Evolutionary conservation across 2,888 invertebrate species (phyloP).

Genomic region (Drosophila gaucha): DNA sequence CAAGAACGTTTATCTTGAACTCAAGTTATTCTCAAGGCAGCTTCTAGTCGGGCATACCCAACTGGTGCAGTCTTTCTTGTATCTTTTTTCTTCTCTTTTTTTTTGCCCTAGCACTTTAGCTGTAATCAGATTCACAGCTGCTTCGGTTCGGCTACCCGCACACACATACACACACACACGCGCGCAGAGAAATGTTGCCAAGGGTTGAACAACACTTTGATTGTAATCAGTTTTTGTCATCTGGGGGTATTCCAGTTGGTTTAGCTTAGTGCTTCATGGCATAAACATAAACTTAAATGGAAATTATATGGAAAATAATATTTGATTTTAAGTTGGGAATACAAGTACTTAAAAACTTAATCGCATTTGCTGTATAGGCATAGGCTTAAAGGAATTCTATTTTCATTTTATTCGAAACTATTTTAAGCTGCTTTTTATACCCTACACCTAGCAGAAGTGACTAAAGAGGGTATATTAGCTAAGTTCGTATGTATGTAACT

Average conservation of each 20-base stretch:
- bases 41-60: not conserved
- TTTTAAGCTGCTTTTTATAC: not conserved
- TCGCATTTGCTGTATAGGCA: no score
- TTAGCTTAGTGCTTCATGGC: slow-evolving; percentile 4
- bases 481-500: not conserved
- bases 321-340: slow-evolving; percentile 1
- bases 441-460: not conserved
- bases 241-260: slow-evolving; percentile 2
- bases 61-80: not conserved
- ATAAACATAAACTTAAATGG: slow-evolving; percentile 11
- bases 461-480: not conserved
- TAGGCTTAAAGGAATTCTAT: not conserved
- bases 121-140: slow-evolving; percentile 64
- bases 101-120: slow-evolving; percentile 9
- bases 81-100: slow-evolving; percentile 2
- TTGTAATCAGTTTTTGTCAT: slow-evolving; percentile 22
- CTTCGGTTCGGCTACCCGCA: slow-evolving; percentile 25
- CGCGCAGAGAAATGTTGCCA: slow-evolving; percentile 1
- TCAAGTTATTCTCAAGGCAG: no score
- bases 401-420: not conserved
- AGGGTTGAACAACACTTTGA: slow-evolving; percentile 20
- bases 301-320: slow-evolving; percentile 1
- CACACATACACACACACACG: not conserved
- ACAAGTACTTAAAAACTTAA: no score
- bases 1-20: no score